Base-by-base conservation (phyloP, 2,888 invertebrate genomes). In the Drosophila kanekoi region DNA sequence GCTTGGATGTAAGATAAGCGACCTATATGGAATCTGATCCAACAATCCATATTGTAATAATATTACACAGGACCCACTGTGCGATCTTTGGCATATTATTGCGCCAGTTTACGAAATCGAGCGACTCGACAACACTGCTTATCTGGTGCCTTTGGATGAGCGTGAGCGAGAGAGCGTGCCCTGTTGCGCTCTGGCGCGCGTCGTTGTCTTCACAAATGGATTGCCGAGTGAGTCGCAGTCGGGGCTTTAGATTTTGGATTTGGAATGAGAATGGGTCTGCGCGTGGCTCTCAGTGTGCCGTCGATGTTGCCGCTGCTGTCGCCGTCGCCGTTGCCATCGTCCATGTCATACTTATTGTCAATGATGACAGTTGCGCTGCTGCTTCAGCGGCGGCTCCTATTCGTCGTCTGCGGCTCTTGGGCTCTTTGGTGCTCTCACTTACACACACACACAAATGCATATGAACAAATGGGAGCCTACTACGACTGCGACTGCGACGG, bases 291-390 rank as follows among this genome's bases (percentile, higher is more conserved):
- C 88, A 81, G 82, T 62, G 58, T 49, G 78, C 67, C 62, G 51
- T 58, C 41, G 44, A 18, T n/a, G 59, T 16, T 37, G 56, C 38
- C 43, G 61, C 35, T 69, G 53, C 49, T 20, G n/a, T 9, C 35
- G 57, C 63, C 52, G 20, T 33, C 41, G 54, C 64, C 49, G 67
- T 49, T 64, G 69, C 69, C 76, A 44, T 66, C 72, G 71, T 56
- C 85, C 83, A 77, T 90, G 90, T 91, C 91, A 91, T 89, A 91
- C 91, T 91, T 91, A 91, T 91, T 91, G 90, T 89, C 91, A 90
- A 90, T 91, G 91, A 91, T 91, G 90, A 91, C 90, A 91, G 91
- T 87, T 89, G 78, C 76, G 80, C 82, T 82, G 82, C 76, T 73
- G 78, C 72, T 85, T 67, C 58, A 68, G 65, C 77, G 81, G 66